Evolutionary conservation across 2,113 vertebrate species (phyloP), one percentile per base, ranked within the genome.

Genomic region (Glaucidium brasilianum): DNA sequence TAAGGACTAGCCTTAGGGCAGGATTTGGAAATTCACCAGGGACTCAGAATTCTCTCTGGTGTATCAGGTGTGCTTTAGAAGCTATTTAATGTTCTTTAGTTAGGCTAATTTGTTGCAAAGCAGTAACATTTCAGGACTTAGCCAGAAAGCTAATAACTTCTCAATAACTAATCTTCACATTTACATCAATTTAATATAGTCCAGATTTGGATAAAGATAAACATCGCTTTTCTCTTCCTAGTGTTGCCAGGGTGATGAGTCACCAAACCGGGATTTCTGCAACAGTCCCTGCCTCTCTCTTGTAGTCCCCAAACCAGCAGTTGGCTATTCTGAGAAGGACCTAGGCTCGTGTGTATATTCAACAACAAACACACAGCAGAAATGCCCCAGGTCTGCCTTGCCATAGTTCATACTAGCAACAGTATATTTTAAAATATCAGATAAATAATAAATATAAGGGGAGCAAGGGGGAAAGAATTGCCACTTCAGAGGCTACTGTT

Each of bases 181-280:
- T 94, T 93, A 73, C 45, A 94, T 91, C 85, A 86, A 85, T 92
- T 90, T 85, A 97, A 50, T n/a, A 19, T 66, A 68, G 71, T 72
- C 53, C 53, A 53, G 85, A 69, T 96, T 86, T 90, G 50, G 75
- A 53, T 73, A 66, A 88, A 82, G 82, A 49, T 25, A 60, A 91
- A 45, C 45, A 66, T 26, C 0, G 0, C n/a, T 90, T 88, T 90
- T 73, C 53, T 60, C 55, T 94, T 79, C 27, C 35, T 53, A n/a
- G 27, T 62, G 85, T 88, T 95, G 53, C 94, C 43, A 63, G 85
- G 76, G 84, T 74, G 64, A 93, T 95, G 73, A 81, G 66, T 53
- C 59, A 86, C 45, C 39, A 84, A 69, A 85, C 32, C 16, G 55
- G 29, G 60, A 47, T 68, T 84, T 87, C 62, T 90, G 62, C 56